phyloP scores from a whole-genome alignment of 2,888 invertebrate genomes.

The Tetranychus piercei region DNA sequence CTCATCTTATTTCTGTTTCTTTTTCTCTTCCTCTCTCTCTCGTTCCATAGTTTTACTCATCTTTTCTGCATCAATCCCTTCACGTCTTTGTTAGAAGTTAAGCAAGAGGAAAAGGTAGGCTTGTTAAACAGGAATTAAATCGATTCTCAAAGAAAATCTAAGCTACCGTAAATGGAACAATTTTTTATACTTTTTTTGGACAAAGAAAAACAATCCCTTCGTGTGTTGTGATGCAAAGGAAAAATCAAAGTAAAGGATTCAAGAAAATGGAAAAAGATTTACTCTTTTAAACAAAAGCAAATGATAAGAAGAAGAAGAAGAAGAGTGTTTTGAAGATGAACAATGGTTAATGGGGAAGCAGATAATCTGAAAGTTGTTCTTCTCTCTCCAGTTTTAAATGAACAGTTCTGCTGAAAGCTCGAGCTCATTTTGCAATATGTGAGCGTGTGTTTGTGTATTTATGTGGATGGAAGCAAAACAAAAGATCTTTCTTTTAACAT shows the following conservation, averaged over 20 bases:
- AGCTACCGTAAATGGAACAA: not conserved
- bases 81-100: not conserved
- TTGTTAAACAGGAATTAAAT: not conserved
- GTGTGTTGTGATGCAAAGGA: not conserved
- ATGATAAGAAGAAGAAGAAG: not conserved
- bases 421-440: not conserved
- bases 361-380: not conserved
- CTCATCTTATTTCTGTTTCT: not conserved
- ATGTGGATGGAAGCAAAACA: not conserved
- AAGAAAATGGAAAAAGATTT: not conserved
- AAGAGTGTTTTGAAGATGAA: not conserved
- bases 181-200: not conserved
- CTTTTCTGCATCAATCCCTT: not conserved
- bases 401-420: not conserved
- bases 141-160: not conserved
- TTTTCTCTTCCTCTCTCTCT: not conserved
- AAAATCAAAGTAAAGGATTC: not conserved
- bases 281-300: not conserved
- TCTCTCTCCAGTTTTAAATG: not conserved
- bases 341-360: not conserved
- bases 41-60: not conserved
- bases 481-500: not conserved
- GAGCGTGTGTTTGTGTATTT: slow-evolving; percentile 3
- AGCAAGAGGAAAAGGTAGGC: not conserved
- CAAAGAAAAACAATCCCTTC: not conserved